Conservation (phyloP, 2,888 invertebrate genomes). For the Leistus spinibarbis region DNA sequence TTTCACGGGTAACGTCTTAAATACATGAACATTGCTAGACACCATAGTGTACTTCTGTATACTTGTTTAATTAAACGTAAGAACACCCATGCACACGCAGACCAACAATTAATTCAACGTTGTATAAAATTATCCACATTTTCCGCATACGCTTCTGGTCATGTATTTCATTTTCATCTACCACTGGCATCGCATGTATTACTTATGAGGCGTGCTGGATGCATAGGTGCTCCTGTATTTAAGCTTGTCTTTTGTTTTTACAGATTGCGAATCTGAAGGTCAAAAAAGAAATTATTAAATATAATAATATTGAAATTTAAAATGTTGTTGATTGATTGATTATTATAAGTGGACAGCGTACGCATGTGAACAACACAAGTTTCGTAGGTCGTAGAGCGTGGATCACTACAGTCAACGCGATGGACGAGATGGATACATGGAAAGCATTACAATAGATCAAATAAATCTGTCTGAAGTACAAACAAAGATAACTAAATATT, state of each 20-base stretch:
- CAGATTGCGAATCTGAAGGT: no score
- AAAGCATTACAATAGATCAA: no score
- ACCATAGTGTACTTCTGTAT: slow-evolving; percentile 10
- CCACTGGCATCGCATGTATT: no score
- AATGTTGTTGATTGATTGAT: background rate
- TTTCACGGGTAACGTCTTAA: background rate
- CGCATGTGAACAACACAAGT: slow-evolving; percentile 7
- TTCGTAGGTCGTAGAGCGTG: slow-evolving; percentile 3
- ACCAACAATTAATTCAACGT: slow-evolving; percentile 32
- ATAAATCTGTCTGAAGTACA: no score
- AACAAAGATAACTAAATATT: background rate
- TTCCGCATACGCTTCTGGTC: background rate
- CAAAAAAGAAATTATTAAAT: no score
- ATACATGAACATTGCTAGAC: background rate
- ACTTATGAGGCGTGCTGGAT: no score
- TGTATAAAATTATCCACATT: slow-evolving; percentile 26
- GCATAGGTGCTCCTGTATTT: no score
- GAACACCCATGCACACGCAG: slow-evolving; percentile 27
- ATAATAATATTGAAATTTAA: no score
- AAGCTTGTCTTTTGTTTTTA: no score
- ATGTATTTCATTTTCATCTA: background rate
- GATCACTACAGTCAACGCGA: background rate
- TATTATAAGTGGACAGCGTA: background rate
- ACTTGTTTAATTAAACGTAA: slow-evolving; percentile 33
- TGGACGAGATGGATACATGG: background rate